A percentile compares a stretch with the other conserved stretches of the same genome.
Evolutionary conservation across 2,113 vertebrate genomes (phyloP).

Genomic region (Carassius carassius): DNA sequence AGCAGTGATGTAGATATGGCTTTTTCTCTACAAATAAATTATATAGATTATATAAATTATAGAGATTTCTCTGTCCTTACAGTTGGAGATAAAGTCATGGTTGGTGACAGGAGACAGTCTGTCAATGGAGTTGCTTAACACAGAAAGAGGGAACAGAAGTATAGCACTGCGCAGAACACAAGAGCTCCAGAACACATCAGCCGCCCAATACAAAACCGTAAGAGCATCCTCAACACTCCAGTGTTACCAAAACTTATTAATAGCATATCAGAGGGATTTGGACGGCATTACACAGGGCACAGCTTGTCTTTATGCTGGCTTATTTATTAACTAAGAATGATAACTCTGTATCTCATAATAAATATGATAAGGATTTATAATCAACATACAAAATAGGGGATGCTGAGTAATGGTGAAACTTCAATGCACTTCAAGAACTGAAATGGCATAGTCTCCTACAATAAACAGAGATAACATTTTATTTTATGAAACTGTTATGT

Average conservation of each 20-base stretch:
- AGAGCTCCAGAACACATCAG: constrained; percentile 83
- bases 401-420: no score
- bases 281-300: no score
- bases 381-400: background rate
- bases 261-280: no score
- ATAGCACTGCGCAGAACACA: constrained; percentile 77
- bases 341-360: background rate
- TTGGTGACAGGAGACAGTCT: constrained; percentile 94
- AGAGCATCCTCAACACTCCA: constrained; percentile 10
- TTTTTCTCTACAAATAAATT: background rate
- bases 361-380: background rate
- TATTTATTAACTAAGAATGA: background rate
- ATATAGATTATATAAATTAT: background rate
- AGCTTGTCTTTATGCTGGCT: background rate
- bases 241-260: background rate
- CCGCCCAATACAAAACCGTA: constrained; percentile 86
- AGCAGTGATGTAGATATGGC: background rate
- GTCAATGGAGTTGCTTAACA: constrained; percentile 88
- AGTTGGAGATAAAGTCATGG: constrained; percentile 97
- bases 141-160: constrained; percentile 88
- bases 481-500: background rate
- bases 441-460: no score
- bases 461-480: background rate
- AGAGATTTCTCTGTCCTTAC: constrained; percentile 53
- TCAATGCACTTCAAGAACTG: background rate